A percentile compares a stretch with the other conserved stretches of the same genome.
Conservation (phyloP, 2,113 vertebrate genomes). For the Phalacrocorax carbo region DNA sequence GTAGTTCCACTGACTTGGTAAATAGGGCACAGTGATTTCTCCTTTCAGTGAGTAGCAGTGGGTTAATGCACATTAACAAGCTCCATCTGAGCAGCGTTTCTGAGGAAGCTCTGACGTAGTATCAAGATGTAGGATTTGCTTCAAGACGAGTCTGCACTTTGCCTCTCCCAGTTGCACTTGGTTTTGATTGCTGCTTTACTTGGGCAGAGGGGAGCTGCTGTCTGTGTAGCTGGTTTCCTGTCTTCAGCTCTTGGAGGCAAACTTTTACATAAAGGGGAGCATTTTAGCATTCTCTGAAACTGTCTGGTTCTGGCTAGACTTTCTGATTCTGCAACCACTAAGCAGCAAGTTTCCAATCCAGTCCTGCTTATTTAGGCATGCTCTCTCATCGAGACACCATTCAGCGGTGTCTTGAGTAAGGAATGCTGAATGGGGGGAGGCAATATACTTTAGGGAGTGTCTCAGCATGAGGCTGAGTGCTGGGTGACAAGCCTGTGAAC, state of each 20-base stretch:
- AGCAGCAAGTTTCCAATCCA: conserved; percentile 54
- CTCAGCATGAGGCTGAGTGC: conserved; percentile 14
- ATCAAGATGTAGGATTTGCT: conserved; percentile 1
- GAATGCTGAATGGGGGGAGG: conserved; percentile 53
- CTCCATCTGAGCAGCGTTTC: conserved; percentile 1
- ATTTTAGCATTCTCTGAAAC: conserved; percentile 50
- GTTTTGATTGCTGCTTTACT: conserved; percentile 11
- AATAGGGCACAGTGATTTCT: not conserved
- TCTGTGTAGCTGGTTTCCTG: conserved; percentile 51
- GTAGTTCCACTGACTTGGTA: not conserved
- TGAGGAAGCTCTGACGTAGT: not conserved
- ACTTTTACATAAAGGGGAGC: conserved; percentile 31
- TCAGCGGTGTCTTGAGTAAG: conserved; percentile 49
- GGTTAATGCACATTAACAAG: not conserved
- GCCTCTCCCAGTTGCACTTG: not conserved
- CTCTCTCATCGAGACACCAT: conserved; percentile 10
- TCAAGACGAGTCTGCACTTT: not conserved
- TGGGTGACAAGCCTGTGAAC: conserved; percentile 21
- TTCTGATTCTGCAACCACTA: conserved; percentile 50
- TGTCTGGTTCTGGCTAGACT: conserved; percentile 55
- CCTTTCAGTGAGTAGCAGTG: not conserved
- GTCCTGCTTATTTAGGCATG: conserved; percentile 61
- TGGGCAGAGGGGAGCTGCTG: conserved; percentile 29
- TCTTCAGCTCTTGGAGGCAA: conserved; percentile 47
- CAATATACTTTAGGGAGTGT: conserved; percentile 53